phyloP scores from a whole-genome alignment of 1,140 invertebrate species.

The Zaprionus vittiger region DNA sequence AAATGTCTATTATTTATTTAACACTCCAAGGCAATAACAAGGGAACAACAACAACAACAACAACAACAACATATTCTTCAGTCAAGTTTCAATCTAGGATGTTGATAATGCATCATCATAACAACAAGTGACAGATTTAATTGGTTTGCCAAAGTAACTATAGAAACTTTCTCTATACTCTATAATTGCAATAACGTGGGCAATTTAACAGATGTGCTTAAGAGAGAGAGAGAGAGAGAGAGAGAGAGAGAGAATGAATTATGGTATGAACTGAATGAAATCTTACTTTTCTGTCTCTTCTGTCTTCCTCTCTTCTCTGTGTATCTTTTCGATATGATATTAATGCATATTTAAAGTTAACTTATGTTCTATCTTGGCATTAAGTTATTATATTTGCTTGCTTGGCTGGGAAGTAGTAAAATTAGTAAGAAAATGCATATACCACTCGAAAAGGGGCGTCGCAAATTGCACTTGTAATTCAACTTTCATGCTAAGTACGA shows the following conservation, averaged over 20 bases:
- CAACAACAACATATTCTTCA: background rate
- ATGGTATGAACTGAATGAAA: too few species aligned
- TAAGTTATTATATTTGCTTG: background rate
- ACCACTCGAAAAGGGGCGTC: constrained; percentile 2
- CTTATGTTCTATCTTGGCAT: too few species aligned
- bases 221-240: background rate
- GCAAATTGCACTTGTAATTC: constrained; percentile 39
- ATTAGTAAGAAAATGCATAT: background rate
- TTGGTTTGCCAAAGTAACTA: background rate
- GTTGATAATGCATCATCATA: background rate
- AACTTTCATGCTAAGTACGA: constrained; percentile 43
- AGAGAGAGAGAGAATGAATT: background rate
- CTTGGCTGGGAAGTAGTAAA: background rate
- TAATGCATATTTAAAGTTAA: too few species aligned
- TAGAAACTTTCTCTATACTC: background rate
- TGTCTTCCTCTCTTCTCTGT: too few species aligned
- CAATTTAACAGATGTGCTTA: background rate
- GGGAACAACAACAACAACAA: background rate
- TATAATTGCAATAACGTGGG: background rate
- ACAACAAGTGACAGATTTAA: background rate
- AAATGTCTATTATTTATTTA: constrained; percentile 2
- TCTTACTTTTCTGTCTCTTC: too few species aligned
- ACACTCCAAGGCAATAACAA: background rate
- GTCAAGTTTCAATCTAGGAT: background rate
- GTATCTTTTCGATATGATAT: too few species aligned